A percentile compares a stretch with the other conserved stretches of the same genome.
These are phyloP conservation scores for Nanorana parkeri DNA, from an alignment of 2,113 vertebrate species.

Conservation along the genomic window DNA sequence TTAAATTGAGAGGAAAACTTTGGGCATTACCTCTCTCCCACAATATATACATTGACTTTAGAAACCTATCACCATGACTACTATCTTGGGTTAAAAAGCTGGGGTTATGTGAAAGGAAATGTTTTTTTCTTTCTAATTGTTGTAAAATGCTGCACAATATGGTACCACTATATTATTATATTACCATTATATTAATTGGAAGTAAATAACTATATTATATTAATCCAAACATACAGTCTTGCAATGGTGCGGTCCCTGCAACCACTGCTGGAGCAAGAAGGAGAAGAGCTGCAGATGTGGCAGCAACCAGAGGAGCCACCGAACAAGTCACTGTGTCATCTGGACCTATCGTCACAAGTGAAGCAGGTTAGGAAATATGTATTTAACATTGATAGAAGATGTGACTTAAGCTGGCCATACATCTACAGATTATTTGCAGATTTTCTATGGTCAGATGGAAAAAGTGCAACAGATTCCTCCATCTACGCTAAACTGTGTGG, in stretches of 20 bases:
- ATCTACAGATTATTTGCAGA: too few species aligned
- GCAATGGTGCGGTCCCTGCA: slow-evolving; percentile 13
- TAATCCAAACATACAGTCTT: slow-evolving; percentile 61
- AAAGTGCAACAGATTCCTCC: too few species aligned
- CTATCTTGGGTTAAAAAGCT: too few species aligned
- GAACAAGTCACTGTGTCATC: slow-evolving; percentile 72
- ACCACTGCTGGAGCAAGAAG: background rate
- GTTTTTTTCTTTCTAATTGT: too few species aligned
- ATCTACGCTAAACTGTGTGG: too few species aligned
- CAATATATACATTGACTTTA: too few species aligned
- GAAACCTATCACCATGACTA: too few species aligned
- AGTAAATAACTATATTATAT: background rate
- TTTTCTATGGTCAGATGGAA: too few species aligned
- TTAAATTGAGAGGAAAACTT: too few species aligned
- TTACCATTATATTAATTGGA: background rate
- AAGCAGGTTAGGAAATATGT: slow-evolving; percentile 60
- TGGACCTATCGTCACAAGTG: slow-evolving; percentile 71
- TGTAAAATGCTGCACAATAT: background rate
- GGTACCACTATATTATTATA: background rate
- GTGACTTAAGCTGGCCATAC: too few species aligned
- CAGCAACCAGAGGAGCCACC: slow-evolving; percentile 30
- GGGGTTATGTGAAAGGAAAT: too few species aligned
- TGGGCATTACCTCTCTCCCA: too few species aligned
- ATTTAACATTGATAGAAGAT: background rate
- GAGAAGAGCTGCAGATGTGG: slow-evolving; percentile 53